A percentile compares a stretch with the other conserved stretches of the same genome.
These are phyloP conservation scores for Phrynocephalus vlangalii DNA, from an alignment of 2,797 vertebrate species.

Conservation along the genomic window DNA sequence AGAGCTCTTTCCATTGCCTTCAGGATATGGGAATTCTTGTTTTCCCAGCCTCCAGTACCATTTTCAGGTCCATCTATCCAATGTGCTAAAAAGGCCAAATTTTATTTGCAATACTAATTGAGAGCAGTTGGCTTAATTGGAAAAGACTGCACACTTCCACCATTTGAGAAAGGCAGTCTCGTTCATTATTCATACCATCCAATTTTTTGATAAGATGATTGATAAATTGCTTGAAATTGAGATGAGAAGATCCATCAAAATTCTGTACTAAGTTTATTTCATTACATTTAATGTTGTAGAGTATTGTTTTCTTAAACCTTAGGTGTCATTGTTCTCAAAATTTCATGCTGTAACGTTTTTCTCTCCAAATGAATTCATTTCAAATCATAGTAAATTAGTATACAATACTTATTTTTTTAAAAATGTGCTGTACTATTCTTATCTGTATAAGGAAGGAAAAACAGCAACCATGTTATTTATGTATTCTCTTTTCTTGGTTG, in stretches of 20 bases:
- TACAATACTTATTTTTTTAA: background rate
- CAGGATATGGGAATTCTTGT: background rate
- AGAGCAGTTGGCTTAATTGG: background rate
- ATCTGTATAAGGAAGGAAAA: background rate
- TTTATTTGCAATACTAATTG: background rate
- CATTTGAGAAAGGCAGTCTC: no score
- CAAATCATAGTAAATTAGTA: background rate
- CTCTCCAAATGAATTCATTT: background rate
- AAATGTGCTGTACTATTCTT: background rate
- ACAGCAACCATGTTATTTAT: background rate
- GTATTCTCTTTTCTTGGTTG: constrained; percentile 1
- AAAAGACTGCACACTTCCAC: background rate
- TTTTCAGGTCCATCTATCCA: background rate
- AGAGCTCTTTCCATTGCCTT: background rate
- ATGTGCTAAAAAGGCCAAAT: no score
- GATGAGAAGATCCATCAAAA: no score
- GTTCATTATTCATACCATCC: background rate
- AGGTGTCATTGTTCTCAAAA: background rate
- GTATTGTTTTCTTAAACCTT: background rate
- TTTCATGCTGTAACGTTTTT: background rate
- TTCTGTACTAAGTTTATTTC: background rate
- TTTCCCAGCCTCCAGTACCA: background rate
- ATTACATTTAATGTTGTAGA: background rate
- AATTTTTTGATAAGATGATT: background rate
- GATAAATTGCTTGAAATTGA: no score